Evolutionary conservation across 1,140 invertebrate genomes (phyloP).

Genomic region (Schlechtendalia chinensis): DNA sequence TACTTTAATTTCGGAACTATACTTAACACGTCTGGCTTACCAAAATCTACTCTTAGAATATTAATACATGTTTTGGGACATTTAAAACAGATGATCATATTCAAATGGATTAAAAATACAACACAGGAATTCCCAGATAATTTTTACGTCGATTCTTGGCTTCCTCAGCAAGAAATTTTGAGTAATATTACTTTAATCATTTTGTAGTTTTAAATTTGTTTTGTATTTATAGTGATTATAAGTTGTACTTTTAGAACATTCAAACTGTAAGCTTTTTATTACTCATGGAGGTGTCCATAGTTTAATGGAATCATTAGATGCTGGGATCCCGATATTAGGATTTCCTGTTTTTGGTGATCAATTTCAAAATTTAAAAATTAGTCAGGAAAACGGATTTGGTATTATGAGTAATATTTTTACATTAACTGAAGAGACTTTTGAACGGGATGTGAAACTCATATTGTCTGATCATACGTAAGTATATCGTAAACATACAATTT

Average conservation of each 20-base stretch:
- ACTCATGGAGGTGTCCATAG: constrained; percentile 62
- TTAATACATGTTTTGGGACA: constrained; percentile 25
- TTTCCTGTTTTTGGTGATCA: constrained; percentile 59
- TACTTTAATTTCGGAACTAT: constrained; percentile 53
- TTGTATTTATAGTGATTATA: background rate
- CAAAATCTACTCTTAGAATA: background rate
- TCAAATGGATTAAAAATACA: constrained; percentile 28
- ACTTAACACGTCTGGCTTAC: background rate
- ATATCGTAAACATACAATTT: background rate
- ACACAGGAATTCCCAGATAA: constrained; percentile 12
- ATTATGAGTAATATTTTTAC: constrained; percentile 6
- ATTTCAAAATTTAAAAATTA: constrained; percentile 45
- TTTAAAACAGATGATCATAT: constrained; percentile 28
- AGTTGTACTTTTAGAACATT: constrained; percentile 55
- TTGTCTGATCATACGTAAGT: background rate
- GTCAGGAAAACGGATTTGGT: constrained; percentile 3
- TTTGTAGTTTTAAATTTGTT: background rate
- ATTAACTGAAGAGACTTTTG: constrained; percentile 9
- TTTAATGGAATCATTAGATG: constrained; percentile 59
- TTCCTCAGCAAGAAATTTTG: constrained; percentile 40
- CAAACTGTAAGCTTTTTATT: constrained; percentile 59
- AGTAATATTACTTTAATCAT: constrained; percentile 1
- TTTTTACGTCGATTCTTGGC: constrained; percentile 44
- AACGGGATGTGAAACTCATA: background rate
- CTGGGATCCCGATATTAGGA: constrained; percentile 59